These are phyloP conservation scores for Dysdera silvatica DNA, from an alignment of 1,140 invertebrate species.

Conservation along the genomic window DNA sequence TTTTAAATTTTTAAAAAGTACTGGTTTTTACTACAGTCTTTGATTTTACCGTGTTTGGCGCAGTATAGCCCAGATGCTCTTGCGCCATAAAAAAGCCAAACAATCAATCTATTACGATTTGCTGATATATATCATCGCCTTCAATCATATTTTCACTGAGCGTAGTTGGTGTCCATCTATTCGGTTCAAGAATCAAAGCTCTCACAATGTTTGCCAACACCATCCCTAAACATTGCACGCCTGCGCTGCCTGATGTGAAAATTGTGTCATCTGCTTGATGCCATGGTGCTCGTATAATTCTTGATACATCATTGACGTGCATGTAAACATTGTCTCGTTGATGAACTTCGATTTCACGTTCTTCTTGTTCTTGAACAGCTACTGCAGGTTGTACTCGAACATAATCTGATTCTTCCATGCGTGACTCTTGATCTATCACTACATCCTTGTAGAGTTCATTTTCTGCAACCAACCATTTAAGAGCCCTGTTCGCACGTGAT, in stretches of 20 bases:
- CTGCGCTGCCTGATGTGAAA: background rate
- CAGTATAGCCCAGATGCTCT: too few relatives aligned
- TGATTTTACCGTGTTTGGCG: too few relatives aligned
- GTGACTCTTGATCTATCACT: constrained; percentile 1
- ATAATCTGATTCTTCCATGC: background rate
- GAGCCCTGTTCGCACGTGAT: constrained; percentile 2
- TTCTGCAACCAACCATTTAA: constrained; percentile 13
- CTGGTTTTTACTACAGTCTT: too few relatives aligned
- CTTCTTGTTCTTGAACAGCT: too few relatives aligned
- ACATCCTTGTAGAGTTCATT: constrained; percentile 27
- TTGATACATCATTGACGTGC: background rate
- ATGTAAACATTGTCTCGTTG: background rate
- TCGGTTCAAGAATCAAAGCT: background rate
- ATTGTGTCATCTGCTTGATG: constrained; percentile 15
- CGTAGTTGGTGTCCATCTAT: background rate
- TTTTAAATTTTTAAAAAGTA: too few relatives aligned
- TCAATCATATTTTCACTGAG: constrained; percentile 13
- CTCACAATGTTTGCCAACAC: constrained; percentile 19
- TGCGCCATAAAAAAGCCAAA: too few relatives aligned
- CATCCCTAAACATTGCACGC: constrained; percentile 8
- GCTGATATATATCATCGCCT: constrained; percentile 9
- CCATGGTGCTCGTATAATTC: constrained; percentile 14
- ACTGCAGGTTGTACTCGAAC: background rate
- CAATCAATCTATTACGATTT: background rate
- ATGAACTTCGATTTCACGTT: background rate